Base-by-base conservation (phyloP, 2,113 vertebrate species). In the Microcebus ravelobensis region DNA sequence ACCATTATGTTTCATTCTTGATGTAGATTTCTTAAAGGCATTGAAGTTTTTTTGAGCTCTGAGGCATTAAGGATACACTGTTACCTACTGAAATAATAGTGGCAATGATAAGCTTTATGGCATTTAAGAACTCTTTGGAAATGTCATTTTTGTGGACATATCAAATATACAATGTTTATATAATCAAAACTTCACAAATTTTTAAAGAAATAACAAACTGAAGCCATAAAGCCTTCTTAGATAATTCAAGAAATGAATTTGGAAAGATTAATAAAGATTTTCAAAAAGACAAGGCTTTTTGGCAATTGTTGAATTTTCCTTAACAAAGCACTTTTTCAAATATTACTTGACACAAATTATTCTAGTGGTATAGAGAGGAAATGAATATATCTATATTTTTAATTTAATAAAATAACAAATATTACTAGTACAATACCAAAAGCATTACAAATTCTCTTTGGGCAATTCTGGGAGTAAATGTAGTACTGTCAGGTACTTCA, bases 91-190 rank as follows among this genome's bases (percentile, higher is more conserved):
- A 96, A 94, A 29, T 74, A 55, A 73, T 7, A 91, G 20, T 29
- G 80, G 8, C 39, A 82, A 2, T 96, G 45, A 83, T 88, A 90
- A 96, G 85, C n/a, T 95, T 1, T 68, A 61, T 85, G 20, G 59
- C 36, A 88, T 95, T 94, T 90, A 73, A 94, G 73, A 89, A 82
- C 20, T 95, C 31, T 92, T 92, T 82, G 42, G 77, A 95, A 59
- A 90, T 94, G 4, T 67, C 74, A 77, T 88, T 96, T 95, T 96
- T 95, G 61, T 74, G 31, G 5, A 52, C 36, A 81, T 96, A 80
- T 45, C 82, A 87, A 95, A 65, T 91, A 77, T 39, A 68, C 8
- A 84, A 20, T 77, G 14, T 90, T 92, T 48, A 71, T 87, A 14
- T 90, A 87, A 88, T 68, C 50, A 90, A 91, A 88, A 71, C 34